Conservation (phyloP, 2,888 invertebrate genomes). For the Rotaria socialis region DNA sequence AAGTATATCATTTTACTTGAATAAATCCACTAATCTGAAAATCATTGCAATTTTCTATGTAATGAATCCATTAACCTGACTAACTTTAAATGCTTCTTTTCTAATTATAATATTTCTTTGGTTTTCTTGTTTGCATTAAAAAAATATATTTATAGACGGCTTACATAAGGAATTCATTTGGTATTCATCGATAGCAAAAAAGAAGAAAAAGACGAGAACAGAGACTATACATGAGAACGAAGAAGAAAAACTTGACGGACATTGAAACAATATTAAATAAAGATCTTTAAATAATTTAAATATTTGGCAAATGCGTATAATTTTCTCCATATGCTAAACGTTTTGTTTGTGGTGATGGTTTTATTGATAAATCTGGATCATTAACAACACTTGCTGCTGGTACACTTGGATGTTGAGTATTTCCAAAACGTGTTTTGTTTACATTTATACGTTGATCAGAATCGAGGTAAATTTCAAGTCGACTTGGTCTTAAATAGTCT, state of each 20-base stretch:
- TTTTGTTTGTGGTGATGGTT: conserved; percentile 8
- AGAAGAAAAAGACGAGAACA: not conserved
- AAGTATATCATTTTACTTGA: too few relatives aligned
- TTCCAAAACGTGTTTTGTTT: not conserved
- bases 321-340: not conserved
- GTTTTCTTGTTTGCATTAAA: not conserved
- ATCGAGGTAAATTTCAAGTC: conserved; percentile 7
- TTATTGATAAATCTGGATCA: not conserved
- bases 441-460: not conserved
- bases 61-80: too few relatives aligned
- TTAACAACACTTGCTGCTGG: not conserved
- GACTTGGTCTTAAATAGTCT: conserved; percentile 20
- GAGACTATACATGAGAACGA: conserved; percentile 14
- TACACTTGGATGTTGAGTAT: not conserved
- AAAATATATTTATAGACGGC: not conserved
- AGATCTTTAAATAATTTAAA: not conserved
- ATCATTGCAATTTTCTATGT: not conserved
- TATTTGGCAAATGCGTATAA: conserved; percentile 31
- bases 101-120: not conserved
- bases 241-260: not conserved
- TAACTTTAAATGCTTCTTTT: too few relatives aligned
- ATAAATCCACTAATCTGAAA: not conserved
- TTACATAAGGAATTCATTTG: not conserved
- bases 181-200: not conserved
- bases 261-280: conserved; percentile 4